phyloP scores from a whole-genome alignment of 53 echinoderm and acorn worm genomes.

The Pentamera pediparva region DNA sequence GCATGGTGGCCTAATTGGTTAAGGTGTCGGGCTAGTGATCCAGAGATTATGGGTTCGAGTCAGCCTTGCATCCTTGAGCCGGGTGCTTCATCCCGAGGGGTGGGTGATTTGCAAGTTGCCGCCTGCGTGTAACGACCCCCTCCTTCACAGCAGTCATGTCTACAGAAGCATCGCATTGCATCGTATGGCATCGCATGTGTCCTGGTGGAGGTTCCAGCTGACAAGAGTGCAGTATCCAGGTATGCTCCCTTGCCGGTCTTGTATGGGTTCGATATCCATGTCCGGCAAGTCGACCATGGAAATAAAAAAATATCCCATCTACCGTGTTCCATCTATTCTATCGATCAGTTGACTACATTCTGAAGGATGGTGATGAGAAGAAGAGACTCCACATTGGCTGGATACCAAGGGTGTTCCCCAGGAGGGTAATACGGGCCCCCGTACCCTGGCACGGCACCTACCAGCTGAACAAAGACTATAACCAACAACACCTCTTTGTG shows the following conservation, averaged over 20 bases:
- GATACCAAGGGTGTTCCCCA: conserved; percentile 78
- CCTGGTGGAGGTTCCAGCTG: background rate
- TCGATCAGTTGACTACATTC: conserved; percentile 83
- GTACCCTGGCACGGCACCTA: conserved; percentile 90
- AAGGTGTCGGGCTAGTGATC: too few relatives aligned
- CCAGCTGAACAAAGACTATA: conserved; percentile 56
- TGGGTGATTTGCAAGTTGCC: too few relatives aligned
- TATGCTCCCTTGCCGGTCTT: background rate
- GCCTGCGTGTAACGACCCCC: too few relatives aligned
- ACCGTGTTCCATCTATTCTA: background rate
- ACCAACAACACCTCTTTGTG: conserved; percentile 77
- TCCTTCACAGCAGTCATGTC: background rate
- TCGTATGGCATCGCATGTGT: background rate
- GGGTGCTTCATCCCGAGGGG: too few relatives aligned
- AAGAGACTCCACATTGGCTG: conserved; percentile 81
- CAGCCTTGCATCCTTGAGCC: too few relatives aligned
- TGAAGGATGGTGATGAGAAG: conserved; percentile 90
- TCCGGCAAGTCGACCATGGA: too few relatives aligned
- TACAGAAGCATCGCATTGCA: background rate
- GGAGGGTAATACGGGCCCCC: conserved; percentile 73
- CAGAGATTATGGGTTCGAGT: too few relatives aligned
- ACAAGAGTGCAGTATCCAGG: background rate
- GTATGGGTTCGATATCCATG: background rate
- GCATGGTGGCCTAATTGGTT: too few relatives aligned
- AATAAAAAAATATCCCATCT: too few relatives aligned